phyloP scores from a whole-genome alignment of 2,888 invertebrate genomes.

The Brassicogethes aeneus region DNA sequence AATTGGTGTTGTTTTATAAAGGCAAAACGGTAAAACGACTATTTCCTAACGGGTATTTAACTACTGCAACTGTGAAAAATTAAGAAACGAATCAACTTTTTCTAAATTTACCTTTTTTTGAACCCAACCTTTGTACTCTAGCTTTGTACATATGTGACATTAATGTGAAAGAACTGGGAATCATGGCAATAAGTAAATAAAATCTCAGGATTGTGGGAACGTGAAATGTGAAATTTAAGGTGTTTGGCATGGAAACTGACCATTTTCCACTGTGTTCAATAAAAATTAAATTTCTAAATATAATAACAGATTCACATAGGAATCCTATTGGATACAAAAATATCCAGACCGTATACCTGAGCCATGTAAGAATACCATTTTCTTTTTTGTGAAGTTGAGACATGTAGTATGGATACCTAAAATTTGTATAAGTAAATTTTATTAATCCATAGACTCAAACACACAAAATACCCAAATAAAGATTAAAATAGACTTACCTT shows the following conservation, averaged over 20 bases:
- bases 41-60: too few relatives aligned
- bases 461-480: conserved; percentile 7
- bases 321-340: conserved; percentile 87
- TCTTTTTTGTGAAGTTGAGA: conserved; percentile 67
- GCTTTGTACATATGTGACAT: conserved; percentile 80
- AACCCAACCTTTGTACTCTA: conserved; percentile 58
- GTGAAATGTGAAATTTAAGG: conserved; percentile 78
- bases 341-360: conserved; percentile 91
- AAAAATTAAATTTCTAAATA: conserved; percentile 77
- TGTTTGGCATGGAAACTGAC: conserved; percentile 70
- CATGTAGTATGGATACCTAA: conserved; percentile 91
- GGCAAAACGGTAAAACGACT: too few relatives aligned
- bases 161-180: conserved; percentile 68
- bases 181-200: conserved; percentile 65
- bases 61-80: too few relatives aligned
- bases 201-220: conserved; percentile 70
- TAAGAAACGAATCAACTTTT: too few relatives aligned
- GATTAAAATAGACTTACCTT: conserved; percentile 46
- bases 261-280: conserved; percentile 77
- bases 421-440: not conserved
- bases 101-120: too few relatives aligned
- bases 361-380: conserved; percentile 73
- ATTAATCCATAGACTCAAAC: not conserved
- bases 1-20: too few relatives aligned
- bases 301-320: conserved; percentile 73